Evolutionary conservation across 2,888 invertebrate genomes (phyloP), one percentile per base, ranked within the genome.

Genomic region (Sesia apiformis): DNA sequence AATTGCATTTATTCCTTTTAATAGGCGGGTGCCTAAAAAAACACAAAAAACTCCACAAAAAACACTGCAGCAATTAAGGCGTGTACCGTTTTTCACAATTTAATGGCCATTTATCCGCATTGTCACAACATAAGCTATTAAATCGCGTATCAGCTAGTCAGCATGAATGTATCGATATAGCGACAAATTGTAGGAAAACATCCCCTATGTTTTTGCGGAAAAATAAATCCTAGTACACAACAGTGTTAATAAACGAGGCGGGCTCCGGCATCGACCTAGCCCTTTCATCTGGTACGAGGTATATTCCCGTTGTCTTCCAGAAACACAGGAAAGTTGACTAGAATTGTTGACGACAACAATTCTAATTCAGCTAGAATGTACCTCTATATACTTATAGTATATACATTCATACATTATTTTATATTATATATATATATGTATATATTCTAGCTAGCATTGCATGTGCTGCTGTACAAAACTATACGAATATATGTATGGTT

Each of bases 221-320:
- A 46, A n/a, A 46, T 41, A 7, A 5, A n/a, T 46, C 23, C 46
- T 7, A 46, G 5, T 23, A 1, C 23, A 23, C 23, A 23, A 23
- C 23, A 23, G 23, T 23, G 23, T 23, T 23, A 23, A 23, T 23
- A 42, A 42, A 42, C 7, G 7, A 42, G 72, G 72, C 67, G 65
- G 66, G 64, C 63, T 69, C 67, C 69, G 63, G 49, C 53, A 8
- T 65, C 67, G 66, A 69, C 74, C 74, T 74, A 77, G 80, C 77
- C 78, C 77, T 79, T 78, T 77, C 79, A 78, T 78, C 76, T 73
- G 71, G 70, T 65, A 72, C 77, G 81, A 81, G 79, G 81, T 81
- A 23, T 23, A 23, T 23, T 23, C 23, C 23, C 23, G 23, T 23
- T 23, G 23, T 23, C 23, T 23, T 23, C 23, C 23, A 23, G 23